phyloP scores from a whole-genome alignment of 2,797 vertebrate genomes.

The Anolis apletophallus region DNA sequence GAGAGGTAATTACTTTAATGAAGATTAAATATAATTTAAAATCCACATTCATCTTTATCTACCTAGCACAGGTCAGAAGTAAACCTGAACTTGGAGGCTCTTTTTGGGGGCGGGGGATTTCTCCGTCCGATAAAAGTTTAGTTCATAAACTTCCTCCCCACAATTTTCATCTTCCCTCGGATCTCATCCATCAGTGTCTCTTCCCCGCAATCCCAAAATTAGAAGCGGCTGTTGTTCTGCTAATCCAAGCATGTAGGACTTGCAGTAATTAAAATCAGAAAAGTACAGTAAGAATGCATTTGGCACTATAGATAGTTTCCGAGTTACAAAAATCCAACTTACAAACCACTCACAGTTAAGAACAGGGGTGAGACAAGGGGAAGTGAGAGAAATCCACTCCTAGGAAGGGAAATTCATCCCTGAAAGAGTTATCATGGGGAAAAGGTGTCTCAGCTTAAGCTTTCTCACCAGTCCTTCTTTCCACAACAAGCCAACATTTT shows the following conservation, averaged over 20 bases:
- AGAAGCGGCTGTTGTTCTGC: slow-evolving; percentile 39
- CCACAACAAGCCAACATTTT: too few species aligned
- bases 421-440: too few species aligned
- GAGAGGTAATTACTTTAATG: slow-evolving; percentile 72
- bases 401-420: too few species aligned
- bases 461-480: too few species aligned
- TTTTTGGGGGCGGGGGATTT: not conserved
- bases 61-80: slow-evolving; percentile 63
- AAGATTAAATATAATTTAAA: slow-evolving; percentile 76
- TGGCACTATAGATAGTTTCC: slow-evolving; percentile 7
- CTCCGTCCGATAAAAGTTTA: not conserved
- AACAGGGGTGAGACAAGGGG: too few species aligned
- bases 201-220: slow-evolving; percentile 21
- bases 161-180: slow-evolving; percentile 24
- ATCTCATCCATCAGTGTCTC: slow-evolving; percentile 22
- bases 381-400: too few species aligned
- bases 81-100: slow-evolving; percentile 43
- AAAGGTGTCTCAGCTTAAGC: too few species aligned
- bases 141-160: not conserved
- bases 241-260: slow-evolving; percentile 42
- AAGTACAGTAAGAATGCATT: slow-evolving; percentile 19
- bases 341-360: too few species aligned
- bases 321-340: too few species aligned
- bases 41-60: slow-evolving; percentile 72
- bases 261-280: slow-evolving; percentile 55